phyloP scores from a whole-genome alignment of 2,888 invertebrate species.

The Spodoptera picta region DNA sequence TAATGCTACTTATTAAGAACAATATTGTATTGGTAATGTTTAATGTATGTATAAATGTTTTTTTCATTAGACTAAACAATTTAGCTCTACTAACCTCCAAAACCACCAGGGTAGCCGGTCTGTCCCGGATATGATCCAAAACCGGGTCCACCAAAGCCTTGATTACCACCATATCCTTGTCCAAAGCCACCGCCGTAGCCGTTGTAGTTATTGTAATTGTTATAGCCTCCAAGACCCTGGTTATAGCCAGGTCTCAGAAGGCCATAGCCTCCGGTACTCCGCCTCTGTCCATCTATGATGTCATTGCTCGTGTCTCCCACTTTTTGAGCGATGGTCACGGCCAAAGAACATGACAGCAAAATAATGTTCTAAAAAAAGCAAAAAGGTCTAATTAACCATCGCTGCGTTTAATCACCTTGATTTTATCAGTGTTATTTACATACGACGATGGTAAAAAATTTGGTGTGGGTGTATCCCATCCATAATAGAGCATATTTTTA shows the following conservation, averaged over 20 bases:
- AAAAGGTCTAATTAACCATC: conserved; percentile 31
- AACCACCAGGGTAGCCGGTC: conserved; percentile 45
- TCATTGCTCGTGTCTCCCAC: conserved; percentile 69
- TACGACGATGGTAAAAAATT: conserved; percentile 3
- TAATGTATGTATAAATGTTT: too few species aligned
- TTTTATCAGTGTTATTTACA: conserved; percentile 13
- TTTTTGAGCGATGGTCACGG: conserved; percentile 69
- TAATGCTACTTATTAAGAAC: too few species aligned
- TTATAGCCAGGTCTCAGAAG: conserved; percentile 68
- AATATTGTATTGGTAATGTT: too few species aligned
- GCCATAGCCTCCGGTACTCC: conserved; percentile 77
- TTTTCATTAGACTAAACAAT: too few species aligned
- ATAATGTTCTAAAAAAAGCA: conserved; percentile 70
- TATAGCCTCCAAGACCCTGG: conserved; percentile 57
- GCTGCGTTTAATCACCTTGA: conserved; percentile 27
- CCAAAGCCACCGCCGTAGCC: conserved; percentile 42
- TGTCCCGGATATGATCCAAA: conserved; percentile 43
- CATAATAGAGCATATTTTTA: too few species aligned
- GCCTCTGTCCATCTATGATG: conserved; percentile 63
- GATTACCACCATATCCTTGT: conserved; percentile 27
- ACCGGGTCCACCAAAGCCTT: conserved; percentile 33
- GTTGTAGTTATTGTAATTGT: conserved; percentile 53
- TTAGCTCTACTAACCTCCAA: conserved; percentile 35
- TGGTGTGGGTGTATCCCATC: too few species aligned
- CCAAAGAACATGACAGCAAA: conserved; percentile 71